Percentiles rank a stretch among this genome's conserved stretches.
Evolutionary conservation across 64 coral and sea anemone genomes (phyloP).

Genomic region (Anthopleura sola): DNA sequence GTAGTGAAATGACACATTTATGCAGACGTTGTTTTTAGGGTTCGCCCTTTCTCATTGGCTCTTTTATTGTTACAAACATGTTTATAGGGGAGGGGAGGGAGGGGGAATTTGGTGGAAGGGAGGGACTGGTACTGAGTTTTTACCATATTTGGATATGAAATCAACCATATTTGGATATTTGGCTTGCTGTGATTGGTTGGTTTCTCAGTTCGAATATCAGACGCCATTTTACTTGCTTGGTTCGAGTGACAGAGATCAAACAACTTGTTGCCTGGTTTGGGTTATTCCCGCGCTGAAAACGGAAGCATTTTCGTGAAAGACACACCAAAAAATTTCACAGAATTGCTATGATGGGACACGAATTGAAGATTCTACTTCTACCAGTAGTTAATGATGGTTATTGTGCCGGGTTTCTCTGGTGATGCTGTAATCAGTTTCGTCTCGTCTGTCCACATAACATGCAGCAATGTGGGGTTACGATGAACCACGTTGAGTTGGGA

Average conservation of each 20-base stretch:
- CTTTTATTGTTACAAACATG: too few relatives aligned
- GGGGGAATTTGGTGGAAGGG: too few relatives aligned
- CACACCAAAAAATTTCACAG: too few relatives aligned
- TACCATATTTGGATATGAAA: background rate
- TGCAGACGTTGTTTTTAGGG: too few relatives aligned
- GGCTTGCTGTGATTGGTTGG: background rate
- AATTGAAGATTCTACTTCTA: background rate
- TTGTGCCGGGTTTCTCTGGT: conserved; percentile 51
- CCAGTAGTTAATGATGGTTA: conserved; percentile 74
- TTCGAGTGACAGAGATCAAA: too few relatives aligned
- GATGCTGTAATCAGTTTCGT: conserved; percentile 61
- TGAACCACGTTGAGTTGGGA: conserved; percentile 40
- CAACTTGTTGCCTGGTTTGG: background rate
- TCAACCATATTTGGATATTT: background rate
- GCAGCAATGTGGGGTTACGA: conserved; percentile 53
- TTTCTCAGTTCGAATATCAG: background rate
- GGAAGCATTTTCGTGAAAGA: too few relatives aligned
- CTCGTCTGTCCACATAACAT: conserved; percentile 59
- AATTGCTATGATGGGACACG: too few relatives aligned
- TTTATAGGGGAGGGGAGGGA: too few relatives aligned
- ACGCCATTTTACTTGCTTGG: background rate
- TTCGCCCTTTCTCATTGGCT: too few relatives aligned
- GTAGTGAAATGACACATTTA: too few relatives aligned
- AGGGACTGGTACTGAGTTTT: background rate
- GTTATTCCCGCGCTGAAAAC: too few relatives aligned